Percentiles rank a stretch among this genome's conserved stretches.
These are phyloP conservation scores for Poeciliopsis occidentalis DNA, from an alignment of 2,113 vertebrate genomes.

Conservation along the genomic window DNA sequence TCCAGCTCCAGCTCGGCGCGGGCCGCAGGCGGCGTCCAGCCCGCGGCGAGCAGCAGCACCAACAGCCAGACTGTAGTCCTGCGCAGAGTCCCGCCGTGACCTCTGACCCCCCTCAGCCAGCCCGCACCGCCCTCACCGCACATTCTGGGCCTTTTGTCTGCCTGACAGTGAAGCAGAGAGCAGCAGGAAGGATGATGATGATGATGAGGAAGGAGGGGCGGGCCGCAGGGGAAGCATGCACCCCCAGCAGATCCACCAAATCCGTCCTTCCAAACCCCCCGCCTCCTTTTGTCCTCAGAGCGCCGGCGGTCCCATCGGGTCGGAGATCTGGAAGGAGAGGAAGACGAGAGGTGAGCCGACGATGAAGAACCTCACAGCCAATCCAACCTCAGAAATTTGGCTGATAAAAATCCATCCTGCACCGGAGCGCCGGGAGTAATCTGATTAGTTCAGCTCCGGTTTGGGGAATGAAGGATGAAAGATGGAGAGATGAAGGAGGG, in stretches of 20 bases:
- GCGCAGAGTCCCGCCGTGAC: slow-evolving; percentile 57
- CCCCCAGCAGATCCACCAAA: slow-evolving; percentile 60
- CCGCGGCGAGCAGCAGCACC: slow-evolving; percentile 75
- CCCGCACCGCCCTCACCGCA: slow-evolving; percentile 54
- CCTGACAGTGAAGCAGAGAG: slow-evolving; percentile 31
- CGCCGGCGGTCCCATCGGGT: slow-evolving; percentile 64
- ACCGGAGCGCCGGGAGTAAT: slow-evolving; percentile 40
- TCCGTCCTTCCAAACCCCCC: slow-evolving; percentile 63
- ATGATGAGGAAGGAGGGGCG: slow-evolving; percentile 21
- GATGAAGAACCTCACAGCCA: slow-evolving; percentile 2
- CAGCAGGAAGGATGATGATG: slow-evolving; percentile 57
- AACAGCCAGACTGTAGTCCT: slow-evolving; percentile 68
- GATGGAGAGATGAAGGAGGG: slow-evolving; percentile 7
- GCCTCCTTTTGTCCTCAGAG: slow-evolving; percentile 59
- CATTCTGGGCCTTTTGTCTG: slow-evolving; percentile 70
- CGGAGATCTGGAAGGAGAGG: slow-evolving; percentile 64
- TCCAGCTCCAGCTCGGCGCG: slow-evolving; percentile 58
- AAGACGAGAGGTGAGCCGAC: neutral
- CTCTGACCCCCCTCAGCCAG: slow-evolving; percentile 65
- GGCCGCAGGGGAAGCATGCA: slow-evolving; percentile 65
- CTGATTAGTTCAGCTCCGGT: slow-evolving; percentile 52
- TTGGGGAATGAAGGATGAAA: neutral
- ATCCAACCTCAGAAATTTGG: slow-evolving; percentile 16
- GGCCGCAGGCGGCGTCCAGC: slow-evolving; percentile 70
- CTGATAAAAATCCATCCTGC: neutral